Evolutionary conservation across 1,140 invertebrate species (phyloP).

Genomic region (Phocides pigmalion): DNA sequence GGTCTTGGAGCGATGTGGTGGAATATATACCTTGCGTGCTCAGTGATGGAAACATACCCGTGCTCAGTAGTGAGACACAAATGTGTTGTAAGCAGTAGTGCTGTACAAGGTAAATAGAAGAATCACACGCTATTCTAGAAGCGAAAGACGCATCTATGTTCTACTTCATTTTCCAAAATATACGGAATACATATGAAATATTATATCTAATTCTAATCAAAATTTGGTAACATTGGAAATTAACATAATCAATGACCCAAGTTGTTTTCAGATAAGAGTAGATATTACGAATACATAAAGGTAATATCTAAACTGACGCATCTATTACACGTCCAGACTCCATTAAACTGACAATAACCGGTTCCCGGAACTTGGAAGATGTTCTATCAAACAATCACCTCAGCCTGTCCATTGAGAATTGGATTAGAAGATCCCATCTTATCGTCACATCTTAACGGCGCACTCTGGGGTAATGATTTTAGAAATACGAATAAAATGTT

Average conservation of each 20-base stretch:
- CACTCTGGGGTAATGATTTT: neutral
- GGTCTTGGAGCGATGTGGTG: too few species aligned
- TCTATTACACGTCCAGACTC: slow-evolving; percentile 5
- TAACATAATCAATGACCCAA: neutral
- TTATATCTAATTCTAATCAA: too few species aligned
- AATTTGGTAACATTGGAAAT: neutral
- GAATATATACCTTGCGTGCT: too few species aligned
- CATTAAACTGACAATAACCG: slow-evolving; percentile 17
- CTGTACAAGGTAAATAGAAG: too few species aligned
- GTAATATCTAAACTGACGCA: slow-evolving; percentile 5
- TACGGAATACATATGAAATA: too few species aligned
- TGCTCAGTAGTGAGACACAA: too few species aligned
- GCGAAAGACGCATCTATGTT: too few species aligned
- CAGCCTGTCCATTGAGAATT: slow-evolving; percentile 13
- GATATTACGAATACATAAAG: neutral
- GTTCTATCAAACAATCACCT: slow-evolving; percentile 18
- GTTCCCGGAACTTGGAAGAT: slow-evolving; percentile 8
- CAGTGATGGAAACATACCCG: too few species aligned
- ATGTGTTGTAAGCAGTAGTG: too few species aligned
- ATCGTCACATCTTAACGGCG: slow-evolving; percentile 2
- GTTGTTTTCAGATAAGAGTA: neutral
- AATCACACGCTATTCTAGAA: too few species aligned
- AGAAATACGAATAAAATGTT: neutral
- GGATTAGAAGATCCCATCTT: slow-evolving; percentile 1
- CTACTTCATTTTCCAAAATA: too few species aligned